Percentiles rank a stretch among this genome's conserved stretches.
These are phyloP conservation scores for Lutraria rhynchaena DNA, from an alignment of 1,140 invertebrate species.

Conservation along the genomic window DNA sequence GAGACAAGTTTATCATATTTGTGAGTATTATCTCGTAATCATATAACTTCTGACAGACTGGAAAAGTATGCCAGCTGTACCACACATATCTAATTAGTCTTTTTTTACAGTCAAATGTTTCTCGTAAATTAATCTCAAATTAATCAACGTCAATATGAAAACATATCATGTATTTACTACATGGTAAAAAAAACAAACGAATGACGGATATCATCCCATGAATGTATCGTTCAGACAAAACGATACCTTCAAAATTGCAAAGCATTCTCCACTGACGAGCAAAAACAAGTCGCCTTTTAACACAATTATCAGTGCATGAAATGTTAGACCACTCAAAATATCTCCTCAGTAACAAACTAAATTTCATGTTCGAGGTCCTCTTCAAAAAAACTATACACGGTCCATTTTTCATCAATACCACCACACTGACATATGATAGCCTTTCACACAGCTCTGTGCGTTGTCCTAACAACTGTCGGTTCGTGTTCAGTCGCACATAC, in stretches of 20 bases:
- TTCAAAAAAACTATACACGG: constrained; percentile 21
- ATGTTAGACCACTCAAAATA: constrained; percentile 26
- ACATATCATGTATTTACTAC: too few relatives aligned
- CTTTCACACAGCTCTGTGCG: constrained; percentile 13
- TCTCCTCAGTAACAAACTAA: not conserved
- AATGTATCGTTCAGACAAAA: too few relatives aligned
- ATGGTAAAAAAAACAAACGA: too few relatives aligned
- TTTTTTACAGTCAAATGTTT: too few relatives aligned
- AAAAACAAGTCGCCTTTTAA: constrained; percentile 16
- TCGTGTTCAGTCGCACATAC: constrained; percentile 6
- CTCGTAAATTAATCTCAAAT: constrained; percentile 39
- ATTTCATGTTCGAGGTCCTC: not conserved
- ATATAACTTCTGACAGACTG: too few relatives aligned
- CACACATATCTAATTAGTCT: too few relatives aligned
- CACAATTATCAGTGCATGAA: constrained; percentile 31
- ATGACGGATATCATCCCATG: too few relatives aligned
- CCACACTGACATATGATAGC: constrained; percentile 1
- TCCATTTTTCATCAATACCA: constrained; percentile 31
- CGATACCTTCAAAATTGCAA: not conserved
- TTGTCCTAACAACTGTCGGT: constrained; percentile 10
- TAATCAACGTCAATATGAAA: too few relatives aligned
- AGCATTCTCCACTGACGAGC: constrained; percentile 10
- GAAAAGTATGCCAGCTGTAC: too few relatives aligned
- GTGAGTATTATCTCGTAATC: too few relatives aligned
- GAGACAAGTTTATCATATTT: too few relatives aligned